A percentile compares a stretch with the other conserved stretches of the same genome.
Evolutionary conservation across 2,113 vertebrate species (phyloP).

Genomic region (Gobio gobio): DNA sequence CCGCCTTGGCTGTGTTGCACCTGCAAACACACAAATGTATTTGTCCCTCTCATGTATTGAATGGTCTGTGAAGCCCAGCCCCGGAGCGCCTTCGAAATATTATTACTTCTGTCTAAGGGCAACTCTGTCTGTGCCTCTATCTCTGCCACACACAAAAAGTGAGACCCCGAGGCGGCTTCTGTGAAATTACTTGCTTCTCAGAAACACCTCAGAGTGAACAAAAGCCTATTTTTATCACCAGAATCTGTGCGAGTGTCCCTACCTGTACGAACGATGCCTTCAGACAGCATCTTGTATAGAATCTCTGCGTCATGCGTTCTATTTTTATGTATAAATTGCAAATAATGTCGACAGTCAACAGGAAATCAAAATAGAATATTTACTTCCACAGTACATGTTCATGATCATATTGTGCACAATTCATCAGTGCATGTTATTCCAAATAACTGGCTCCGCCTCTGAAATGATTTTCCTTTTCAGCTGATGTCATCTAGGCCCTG

Average conservation of each 20-base stretch:
- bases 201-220: constrained; percentile 30
- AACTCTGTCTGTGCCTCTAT: constrained; percentile 18
- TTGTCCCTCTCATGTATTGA: not conserved
- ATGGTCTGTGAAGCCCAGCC: constrained; percentile 33
- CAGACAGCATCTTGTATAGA: not conserved
- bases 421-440: not conserved
- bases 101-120: constrained; percentile 40
- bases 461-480: not conserved
- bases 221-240: constrained; percentile 25
- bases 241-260: not conserved
- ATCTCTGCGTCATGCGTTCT: not conserved
- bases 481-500: not conserved
- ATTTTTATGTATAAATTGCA: not conserved
- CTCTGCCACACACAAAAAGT: constrained; percentile 22
- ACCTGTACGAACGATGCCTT: not conserved
- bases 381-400: not conserved
- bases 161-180: constrained; percentile 23
- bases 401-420: not conserved
- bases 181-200: constrained; percentile 37
- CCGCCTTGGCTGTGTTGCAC: not conserved
- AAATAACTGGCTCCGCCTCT: not conserved
- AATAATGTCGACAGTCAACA: not conserved
- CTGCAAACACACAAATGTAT: constrained; percentile 26
- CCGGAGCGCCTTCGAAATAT: constrained; percentile 16
- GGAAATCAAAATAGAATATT: not conserved